Evolutionary conservation across 2,113 vertebrate species (phyloP).

Genomic region (Erythrolamprus reginae): DNA sequence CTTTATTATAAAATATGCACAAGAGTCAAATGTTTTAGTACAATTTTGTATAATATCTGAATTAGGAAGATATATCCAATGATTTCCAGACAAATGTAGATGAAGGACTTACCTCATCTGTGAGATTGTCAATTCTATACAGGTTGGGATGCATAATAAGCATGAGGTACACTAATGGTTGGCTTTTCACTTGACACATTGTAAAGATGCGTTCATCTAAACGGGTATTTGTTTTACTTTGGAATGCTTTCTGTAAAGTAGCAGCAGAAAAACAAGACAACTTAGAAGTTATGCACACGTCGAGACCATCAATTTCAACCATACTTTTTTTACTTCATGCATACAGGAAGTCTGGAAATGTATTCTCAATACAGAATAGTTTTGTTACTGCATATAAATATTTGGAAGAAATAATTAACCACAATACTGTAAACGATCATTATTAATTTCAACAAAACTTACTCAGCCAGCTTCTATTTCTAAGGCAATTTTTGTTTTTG

Average conservation of each 20-base stretch:
- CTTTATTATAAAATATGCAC: not conserved
- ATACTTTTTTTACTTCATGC: not conserved
- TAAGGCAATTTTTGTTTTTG: not conserved
- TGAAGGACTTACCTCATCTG: slow-evolving; percentile 80
- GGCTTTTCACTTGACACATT: slow-evolving; percentile 96
- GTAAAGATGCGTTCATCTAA: slow-evolving; percentile 89
- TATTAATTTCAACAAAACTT: not conserved
- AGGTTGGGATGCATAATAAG: slow-evolving; percentile 88
- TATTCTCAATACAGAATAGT: not conserved
- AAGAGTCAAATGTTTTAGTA: not conserved
- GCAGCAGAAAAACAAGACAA: not conserved
- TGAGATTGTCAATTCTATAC: slow-evolving; percentile 86
- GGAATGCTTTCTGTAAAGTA: slow-evolving; percentile 84
- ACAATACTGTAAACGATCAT: not conserved
- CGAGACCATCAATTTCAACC: not conserved
- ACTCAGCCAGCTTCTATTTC: not conserved
- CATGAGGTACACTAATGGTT: slow-evolving; percentile 87
- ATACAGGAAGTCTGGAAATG: not conserved
- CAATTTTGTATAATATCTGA: not conserved
- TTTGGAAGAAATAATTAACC: not conserved
- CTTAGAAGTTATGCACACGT: not conserved
- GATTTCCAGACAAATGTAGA: not conserved
- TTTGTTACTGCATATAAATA: not conserved
- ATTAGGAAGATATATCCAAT: not conserved
- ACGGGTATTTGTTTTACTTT: slow-evolving; percentile 82